Evolutionary conservation across 2,888 invertebrate genomes (phyloP), one percentile per base, ranked within the genome.

Genomic region (Aspidiotus destructor): DNA sequence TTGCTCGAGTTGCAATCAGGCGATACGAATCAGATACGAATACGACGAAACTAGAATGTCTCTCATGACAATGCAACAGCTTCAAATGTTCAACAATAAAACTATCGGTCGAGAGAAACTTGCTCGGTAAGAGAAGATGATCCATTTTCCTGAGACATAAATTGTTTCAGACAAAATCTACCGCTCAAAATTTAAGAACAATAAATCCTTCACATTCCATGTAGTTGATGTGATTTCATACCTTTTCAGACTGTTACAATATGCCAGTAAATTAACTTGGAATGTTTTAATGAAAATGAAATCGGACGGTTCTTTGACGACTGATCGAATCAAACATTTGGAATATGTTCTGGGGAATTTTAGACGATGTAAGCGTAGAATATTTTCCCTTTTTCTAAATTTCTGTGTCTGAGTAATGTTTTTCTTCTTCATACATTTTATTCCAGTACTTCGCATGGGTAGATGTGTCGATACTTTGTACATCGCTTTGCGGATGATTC

Each of bases 341-440:
- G 93, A 93, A 77, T 86, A 85, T 73, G 85, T 89, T 70, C 82
- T 93, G 69, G 88, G 92, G 75, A 86, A 91, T 69, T 92, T 92
- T 74, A 82, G 93, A 75, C 92, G 92, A 84, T 81, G 93, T 93
- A 83, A 79, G 80, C 77, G 54, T 15, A 40, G 42, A 8, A 3
- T 28, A 61, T 40, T 44, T 61, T n/a, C 41, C 41, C 10, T 52
- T 40, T 17, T 44, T 13, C 13, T 28, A 17, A 17, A 28, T 28
- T 7, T 40, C n/a, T 9, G 10, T 28, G 7, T 3, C 61, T n/a
- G 7, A 13, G 58, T 58, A n/a, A 7, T 62, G 13, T 69, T 70
- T 75, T 75, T 75, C 65, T 41, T 67, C 69, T 70, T 58, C 8
- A 41, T 68, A 40, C 41, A 15, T 71, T 71, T 71, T 75, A 74